phyloP scores from a whole-genome alignment of 2,797 vertebrate genomes.

The Pseudochromis fuscus region DNA sequence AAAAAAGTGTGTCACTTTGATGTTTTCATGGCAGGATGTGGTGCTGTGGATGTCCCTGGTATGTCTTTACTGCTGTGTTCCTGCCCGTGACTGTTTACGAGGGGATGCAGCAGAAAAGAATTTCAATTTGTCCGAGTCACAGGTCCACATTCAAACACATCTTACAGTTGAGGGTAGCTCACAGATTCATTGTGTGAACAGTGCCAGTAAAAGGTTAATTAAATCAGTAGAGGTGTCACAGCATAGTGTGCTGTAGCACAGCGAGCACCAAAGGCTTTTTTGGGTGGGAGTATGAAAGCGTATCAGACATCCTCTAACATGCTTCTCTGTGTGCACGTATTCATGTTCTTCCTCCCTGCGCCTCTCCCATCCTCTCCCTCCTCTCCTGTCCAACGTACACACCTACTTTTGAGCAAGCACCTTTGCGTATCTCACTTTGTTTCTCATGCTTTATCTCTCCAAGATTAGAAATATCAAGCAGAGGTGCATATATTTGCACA shows the following conservation, averaged over 20 bases:
- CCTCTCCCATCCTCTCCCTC: conserved; percentile 29
- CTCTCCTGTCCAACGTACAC: conserved; percentile 11
- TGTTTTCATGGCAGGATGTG: conserved; percentile 39
- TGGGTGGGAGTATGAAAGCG: conserved; percentile 75
- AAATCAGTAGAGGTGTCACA: conserved; percentile 75
- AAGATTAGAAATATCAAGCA: conserved; percentile 63
- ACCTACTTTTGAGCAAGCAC: neutral
- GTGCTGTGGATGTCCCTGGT: neutral
- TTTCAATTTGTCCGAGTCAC: conserved; percentile 59
- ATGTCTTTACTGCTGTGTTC: conserved; percentile 8
- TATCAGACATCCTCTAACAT: conserved; percentile 65
- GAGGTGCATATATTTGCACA: conserved; percentile 37
- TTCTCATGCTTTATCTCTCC: conserved; percentile 55
- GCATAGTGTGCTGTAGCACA: conserved; percentile 70
- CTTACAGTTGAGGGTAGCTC: conserved; percentile 50
- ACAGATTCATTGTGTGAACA: conserved; percentile 62
- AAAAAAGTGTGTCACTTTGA: conserved; percentile 32
- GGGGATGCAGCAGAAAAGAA: conserved; percentile 33
- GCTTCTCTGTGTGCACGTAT: conserved; percentile 50
- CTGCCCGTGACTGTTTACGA: conserved; percentile 29
- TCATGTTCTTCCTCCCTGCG: conserved; percentile 54
- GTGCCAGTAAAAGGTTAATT: conserved; percentile 79
- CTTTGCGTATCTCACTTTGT: conserved; percentile 44
- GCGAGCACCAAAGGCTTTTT: conserved; percentile 73
- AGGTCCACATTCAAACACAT: conserved; percentile 40